phyloP scores from a whole-genome alignment of 1,140 invertebrate species.

The Pachyrhynchus sulphureomaculatus region DNA sequence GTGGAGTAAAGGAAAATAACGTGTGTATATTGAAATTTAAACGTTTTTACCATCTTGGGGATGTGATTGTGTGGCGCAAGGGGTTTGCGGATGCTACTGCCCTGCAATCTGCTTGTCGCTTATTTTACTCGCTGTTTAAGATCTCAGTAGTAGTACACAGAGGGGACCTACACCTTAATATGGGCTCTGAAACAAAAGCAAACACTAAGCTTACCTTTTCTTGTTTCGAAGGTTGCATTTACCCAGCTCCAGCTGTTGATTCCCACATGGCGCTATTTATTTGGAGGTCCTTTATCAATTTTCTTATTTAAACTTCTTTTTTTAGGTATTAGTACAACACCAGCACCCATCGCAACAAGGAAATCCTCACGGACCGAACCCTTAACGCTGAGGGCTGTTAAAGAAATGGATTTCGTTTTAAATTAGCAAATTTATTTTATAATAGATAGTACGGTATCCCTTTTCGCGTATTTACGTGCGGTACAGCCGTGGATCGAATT shows the following conservation, averaged over 20 bases:
- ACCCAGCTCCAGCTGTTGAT: too few relatives aligned
- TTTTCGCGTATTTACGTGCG: too few relatives aligned
- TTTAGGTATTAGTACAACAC: slow-evolving; percentile 28
- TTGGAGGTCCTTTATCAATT: too few relatives aligned
- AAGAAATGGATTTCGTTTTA: not conserved
- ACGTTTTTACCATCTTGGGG: too few relatives aligned
- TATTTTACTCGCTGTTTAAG: not conserved
- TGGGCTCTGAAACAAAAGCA: too few relatives aligned
- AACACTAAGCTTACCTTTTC: too few relatives aligned
- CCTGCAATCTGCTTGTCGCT: not conserved
- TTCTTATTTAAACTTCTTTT: too few relatives aligned
- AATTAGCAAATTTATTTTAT: slow-evolving; percentile 5
- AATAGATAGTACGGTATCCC: slow-evolving; percentile 5
- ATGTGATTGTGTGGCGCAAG: not conserved
- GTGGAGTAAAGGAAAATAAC: not conserved
- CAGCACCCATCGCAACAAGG: slow-evolving; percentile 34
- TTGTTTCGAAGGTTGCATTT: too few relatives aligned
- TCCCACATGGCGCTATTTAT: too few relatives aligned
- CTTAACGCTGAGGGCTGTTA: slow-evolving; percentile 32
- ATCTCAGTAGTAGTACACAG: too few relatives aligned
- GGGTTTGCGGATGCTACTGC: not conserved
- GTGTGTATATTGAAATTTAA: not conserved
- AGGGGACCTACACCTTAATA: too few relatives aligned
- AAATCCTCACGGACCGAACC: slow-evolving; percentile 34
- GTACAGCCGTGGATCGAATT: too few relatives aligned